Base-by-base conservation (phyloP, 1,140 invertebrate genomes). In the Aphidius gifuensis region DNA sequence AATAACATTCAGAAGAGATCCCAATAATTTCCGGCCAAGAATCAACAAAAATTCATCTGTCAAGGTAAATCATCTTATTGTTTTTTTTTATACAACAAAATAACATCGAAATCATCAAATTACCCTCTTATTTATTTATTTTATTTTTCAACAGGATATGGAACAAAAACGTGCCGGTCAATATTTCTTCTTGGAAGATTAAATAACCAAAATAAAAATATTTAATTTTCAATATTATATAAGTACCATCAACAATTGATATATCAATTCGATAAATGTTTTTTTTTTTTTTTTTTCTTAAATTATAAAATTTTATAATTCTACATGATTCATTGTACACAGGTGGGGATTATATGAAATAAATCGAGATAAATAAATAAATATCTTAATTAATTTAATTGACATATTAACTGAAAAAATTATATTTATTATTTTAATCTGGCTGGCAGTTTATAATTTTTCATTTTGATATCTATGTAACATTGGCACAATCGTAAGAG, bases 151-250 rank as follows among this genome's bases (percentile, higher is more conserved):
- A 58, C 78, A 94, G 88, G 97, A 99, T 80, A 87, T 91, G 69
- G 97, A 99, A 76, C 97, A 99, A 82, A 99, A 99, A 82, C 86
- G 88, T 68, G 89, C 91, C 47, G 97, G 97, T 51, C 97, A 99
- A 82, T 99, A 94, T 82, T 99, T 99, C 88, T 99, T 99, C 87
- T 83, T 99, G 70, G 97, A 99, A 83, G 95, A 98, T 79, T 94
- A 89, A 83, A 39, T 6, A 54, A 16, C 16, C 16, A 16, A 16
- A 16, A 16, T 16, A 16, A 16, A 16, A 16, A 16, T 16, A 16
- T 16, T 16, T 16, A 16, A 16, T 16, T 16, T 16, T 16, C 16
- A 16, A 16, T 16, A 16, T 16, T 16, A 16, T 16, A 16, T 16
- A 16, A 16, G 16, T 16, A 16, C 16, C 16, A 16, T 16, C 16